Evolutionary conservation across 2,888 invertebrate genomes (phyloP).

Genomic region (Ophion slaviceki): DNA sequence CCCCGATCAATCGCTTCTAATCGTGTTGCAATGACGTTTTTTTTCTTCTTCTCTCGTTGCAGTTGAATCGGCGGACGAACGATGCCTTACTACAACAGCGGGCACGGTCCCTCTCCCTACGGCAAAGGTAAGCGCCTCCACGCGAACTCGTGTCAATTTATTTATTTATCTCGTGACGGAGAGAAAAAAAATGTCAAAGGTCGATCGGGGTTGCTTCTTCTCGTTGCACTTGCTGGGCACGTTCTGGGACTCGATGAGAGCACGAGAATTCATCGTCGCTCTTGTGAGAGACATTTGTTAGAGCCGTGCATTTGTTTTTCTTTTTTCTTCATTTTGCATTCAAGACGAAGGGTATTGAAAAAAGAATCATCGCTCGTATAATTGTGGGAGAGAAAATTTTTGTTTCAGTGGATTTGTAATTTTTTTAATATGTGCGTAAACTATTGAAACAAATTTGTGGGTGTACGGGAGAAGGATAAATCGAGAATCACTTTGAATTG

Average conservation of each 20-base stretch:
- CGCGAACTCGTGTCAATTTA: background rate
- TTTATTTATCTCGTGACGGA: slow-evolving; percentile 5
- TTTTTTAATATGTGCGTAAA: too few relatives aligned
- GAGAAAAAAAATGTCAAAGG: slow-evolving; percentile 1
- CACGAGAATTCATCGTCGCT: background rate
- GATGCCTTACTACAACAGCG: slow-evolving; percentile 81
- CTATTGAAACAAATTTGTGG: too few relatives aligned
- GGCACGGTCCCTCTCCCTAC: slow-evolving; percentile 78
- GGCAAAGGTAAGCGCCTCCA: slow-evolving; percentile 77
- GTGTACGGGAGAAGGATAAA: too few relatives aligned
- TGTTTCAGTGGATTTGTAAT: too few relatives aligned
- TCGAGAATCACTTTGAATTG: too few relatives aligned
- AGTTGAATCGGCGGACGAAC: slow-evolving; percentile 69
- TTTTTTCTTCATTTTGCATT: background rate
- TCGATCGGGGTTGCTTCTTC: background rate
- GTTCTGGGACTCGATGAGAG: background rate
- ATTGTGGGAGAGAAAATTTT: too few relatives aligned
- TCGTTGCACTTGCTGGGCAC: background rate
- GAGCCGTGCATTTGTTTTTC: background rate
- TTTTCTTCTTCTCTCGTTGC: slow-evolving; percentile 67
- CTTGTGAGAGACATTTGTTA: background rate
- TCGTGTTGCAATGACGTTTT: background rate
- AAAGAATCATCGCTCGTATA: too few relatives aligned
- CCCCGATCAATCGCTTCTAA: background rate
- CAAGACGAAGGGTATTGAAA: too few relatives aligned